Evolutionary conservation across 1,140 invertebrate species (phyloP), one percentile per base, ranked within the genome.

Genomic region (Asbolus verrucosus): DNA sequence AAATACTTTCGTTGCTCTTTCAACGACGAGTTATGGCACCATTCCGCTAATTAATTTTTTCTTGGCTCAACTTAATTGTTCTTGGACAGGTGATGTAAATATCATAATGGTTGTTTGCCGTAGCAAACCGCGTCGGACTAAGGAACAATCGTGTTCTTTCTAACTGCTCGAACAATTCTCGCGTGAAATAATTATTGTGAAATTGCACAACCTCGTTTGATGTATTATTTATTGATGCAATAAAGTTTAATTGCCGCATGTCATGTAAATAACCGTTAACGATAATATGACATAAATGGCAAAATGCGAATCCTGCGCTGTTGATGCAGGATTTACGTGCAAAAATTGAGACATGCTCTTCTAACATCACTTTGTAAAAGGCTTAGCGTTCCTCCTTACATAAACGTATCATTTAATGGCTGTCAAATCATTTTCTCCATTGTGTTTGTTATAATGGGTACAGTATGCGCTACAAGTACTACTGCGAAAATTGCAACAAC

Each of bases 201-300:
- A 43, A 16, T 15, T 14, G 13, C 16, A 6, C 15, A 5, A 3
- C 39, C 3, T 3, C n/a, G 6, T 36, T n/a, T 36, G 33, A 6
- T 36, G 11, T 5, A 54, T 27, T 54, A 54, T 54, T 54, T 54
- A 54, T 54, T 11, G 21, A 54, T 54, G 46, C 11, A 54, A 54
- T 54, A 54, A 54, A 54, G 18, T 54, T 27, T 54, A 54, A 54
- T 54, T 54, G 46, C 19, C 21, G 24, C 43, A 14, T 11, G 33
- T 50, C 43, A 50, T 50, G 43, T 21, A 6, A 24, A 6, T 50
- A 50, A 50, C 43, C 24, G 43, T 50, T 50, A 27, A 50, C 18
- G 21, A 27, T 27, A 27, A 8, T 8, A 43, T 18, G 19, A 50
- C 43, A 50, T 43, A 43, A 43, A 50, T 27, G 43, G 19, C 43